Evolutionary conservation across 2,113 vertebrate species (phyloP), one percentile per base, ranked within the genome.

Genomic region (Microcebus jonahi): DNA sequence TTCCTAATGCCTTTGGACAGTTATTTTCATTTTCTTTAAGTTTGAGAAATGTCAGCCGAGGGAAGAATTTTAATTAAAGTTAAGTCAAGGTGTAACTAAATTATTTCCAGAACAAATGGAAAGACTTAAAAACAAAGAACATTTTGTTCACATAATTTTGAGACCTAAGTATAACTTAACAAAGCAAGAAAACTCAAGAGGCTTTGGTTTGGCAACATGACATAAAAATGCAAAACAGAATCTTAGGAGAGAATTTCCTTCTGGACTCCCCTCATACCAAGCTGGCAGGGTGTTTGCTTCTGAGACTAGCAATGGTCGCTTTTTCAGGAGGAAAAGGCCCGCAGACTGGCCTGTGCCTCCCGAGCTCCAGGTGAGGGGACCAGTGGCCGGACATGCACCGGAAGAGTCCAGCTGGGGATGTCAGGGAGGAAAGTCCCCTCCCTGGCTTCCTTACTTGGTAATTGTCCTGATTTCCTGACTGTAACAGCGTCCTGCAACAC

Each of bases 41-140:
- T 63, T 7, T 81, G 45, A 93, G 45, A 88, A 57, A 76, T 63
- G 5, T 23, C 73, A 31, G 36, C 80, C 48, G 50, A 73, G 48
- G 42, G 27, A 27, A 76, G 13, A 20, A 3, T 29, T 90, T 68
- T 89, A 80, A 67, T 91, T 88, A 55, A 87, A 88, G 4, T 57
- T 27, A 63, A 31, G 18, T 84, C n/a, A 90, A 90, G 88, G 85
- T 90, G 8, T 87, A 63, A 63, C 77, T 71, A 84, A 81, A n/a
- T 88, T 88, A 77, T 25, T 91, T 95, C 76, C 81, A 96, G 57
- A 90, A 90, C 42, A 50, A 76, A 84, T 17, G 53, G 77, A 88
- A 90, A 93, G 50, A 31, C 50, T 90, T 90, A 31, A 21, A 65
- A 93, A 75, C 85, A 82, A 61, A 88, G 68, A 88, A 75, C 27